These are phyloP conservation scores for Cremastinae sp. DNA, from an alignment of 2,888 invertebrate species.

Conservation along the genomic window DNA sequence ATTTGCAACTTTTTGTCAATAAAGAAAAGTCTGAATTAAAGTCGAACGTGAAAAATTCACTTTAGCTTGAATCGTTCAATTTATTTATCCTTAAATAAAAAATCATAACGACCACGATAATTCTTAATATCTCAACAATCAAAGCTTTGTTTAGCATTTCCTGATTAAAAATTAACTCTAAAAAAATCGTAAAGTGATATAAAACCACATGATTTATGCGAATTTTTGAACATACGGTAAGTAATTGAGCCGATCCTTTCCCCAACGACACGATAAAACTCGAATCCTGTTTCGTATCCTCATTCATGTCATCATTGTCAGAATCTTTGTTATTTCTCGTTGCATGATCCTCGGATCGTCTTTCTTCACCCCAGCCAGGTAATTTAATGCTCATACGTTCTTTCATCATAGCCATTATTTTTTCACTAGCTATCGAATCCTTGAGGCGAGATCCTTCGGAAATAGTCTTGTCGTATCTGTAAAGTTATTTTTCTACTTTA, in stretches of 20 bases:
- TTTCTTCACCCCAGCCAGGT: slow-evolving; percentile 68
- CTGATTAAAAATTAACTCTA: too few relatives aligned
- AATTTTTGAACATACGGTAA: too few relatives aligned
- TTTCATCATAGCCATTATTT: slow-evolving; percentile 76
- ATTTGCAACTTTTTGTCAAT: too few relatives aligned
- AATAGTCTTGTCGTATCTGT: slow-evolving; percentile 74
- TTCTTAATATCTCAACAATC: too few relatives aligned
- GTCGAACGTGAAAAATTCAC: too few relatives aligned
- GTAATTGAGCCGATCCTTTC: slow-evolving; percentile 79
- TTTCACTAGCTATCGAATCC: slow-evolving; percentile 76
- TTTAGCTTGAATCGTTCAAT: too few relatives aligned
- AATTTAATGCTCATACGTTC: slow-evolving; percentile 76
- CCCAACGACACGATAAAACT: slow-evolving; percentile 61
- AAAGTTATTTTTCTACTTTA: slow-evolving; percentile 13
- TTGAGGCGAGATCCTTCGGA: slow-evolving; percentile 71
- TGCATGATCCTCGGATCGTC: slow-evolving; percentile 66
- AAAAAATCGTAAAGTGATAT: too few relatives aligned
- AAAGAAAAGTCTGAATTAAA: too few relatives aligned
- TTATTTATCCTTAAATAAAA: too few relatives aligned
- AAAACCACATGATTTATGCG: too few relatives aligned
- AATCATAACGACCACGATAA: too few relatives aligned
- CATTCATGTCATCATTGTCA: slow-evolving; percentile 67
- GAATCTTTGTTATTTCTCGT: slow-evolving; percentile 61
- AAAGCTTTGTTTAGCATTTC: too few relatives aligned
- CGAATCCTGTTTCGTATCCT: slow-evolving; percentile 35